phyloP scores from a whole-genome alignment of 2,113 vertebrate species.

The Hippocampus barbouri region DNA sequence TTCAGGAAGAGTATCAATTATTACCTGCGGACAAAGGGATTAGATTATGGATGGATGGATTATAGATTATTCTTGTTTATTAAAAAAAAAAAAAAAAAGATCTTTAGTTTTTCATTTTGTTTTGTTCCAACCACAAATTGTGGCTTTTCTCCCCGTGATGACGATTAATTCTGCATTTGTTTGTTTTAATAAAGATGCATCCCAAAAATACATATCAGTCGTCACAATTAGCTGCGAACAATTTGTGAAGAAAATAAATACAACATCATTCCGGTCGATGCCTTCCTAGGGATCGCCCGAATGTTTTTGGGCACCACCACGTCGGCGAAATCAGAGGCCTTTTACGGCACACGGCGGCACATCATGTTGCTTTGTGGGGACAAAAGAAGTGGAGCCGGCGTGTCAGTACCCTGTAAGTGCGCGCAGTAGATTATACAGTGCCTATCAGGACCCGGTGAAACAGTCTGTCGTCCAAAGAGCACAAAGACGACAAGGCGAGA shows the following conservation, averaged over 20 bases:
- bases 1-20: too few species aligned
- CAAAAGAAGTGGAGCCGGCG: background rate
- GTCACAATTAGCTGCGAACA: background rate
- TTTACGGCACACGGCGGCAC: background rate
- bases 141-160: background rate
- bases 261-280: too few species aligned
- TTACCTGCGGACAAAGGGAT: too few species aligned
- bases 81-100: too few species aligned
- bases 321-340: background rate
- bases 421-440: background rate
- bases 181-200: background rate
- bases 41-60: too few species aligned
- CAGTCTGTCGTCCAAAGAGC: conserved; percentile 30
- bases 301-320: background rate
- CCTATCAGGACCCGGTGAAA: conserved; percentile 25
- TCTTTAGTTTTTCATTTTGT: too few species aligned
- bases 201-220: too few species aligned
- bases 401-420: background rate
- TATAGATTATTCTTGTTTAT: too few species aligned
- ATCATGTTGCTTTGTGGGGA: background rate
- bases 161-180: background rate
- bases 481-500: conserved; percentile 40
- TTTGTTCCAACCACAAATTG: too few species aligned
- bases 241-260: background rate
- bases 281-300: too few species aligned